Base-by-base conservation (phyloP, 2,797 vertebrate species). In the Octomys mimax region DNA sequence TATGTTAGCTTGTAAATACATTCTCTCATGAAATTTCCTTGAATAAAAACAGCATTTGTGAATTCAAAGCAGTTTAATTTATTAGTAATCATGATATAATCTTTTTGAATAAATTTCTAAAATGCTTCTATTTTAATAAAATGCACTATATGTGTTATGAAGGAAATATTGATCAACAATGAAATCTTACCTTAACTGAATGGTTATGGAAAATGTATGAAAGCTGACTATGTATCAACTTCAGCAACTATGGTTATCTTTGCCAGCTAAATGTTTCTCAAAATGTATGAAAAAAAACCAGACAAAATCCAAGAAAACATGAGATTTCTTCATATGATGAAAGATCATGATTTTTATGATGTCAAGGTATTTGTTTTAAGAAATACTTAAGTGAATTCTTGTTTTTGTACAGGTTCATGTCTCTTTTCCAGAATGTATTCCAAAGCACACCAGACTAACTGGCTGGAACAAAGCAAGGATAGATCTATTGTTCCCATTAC, bases 401-500 rank as follows among this genome's bases (percentile, higher is more conserved):
- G 52, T 54, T 96, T 97, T 97, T 93, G 90, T 94, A 87, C 80
- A 87, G 36, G 82, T 94, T 97, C 36, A 57, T 26, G 12, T 93
- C 33, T 96, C 26, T 87, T 83, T 92, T 95, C 73, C 85, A 96
- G 81, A 88, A 82, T 86, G 83, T 90, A 81, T 94, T 93, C 80
- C 82, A 31, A 97, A 93, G 54, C 77, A 87, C 36, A 96, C n/a
- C 62, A 94, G 94, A 96, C 82, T 83, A 70, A 93, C 82, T 95
- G 86, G 79, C 90, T 95, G 88, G 70, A 95, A 91, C 42, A 96
- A 97, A 92, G 88, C 81, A 95, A 95, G 71, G 87, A 89, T 87
- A 57, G 71, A 68, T 33, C 96, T 73, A 94, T 96, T 96, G 95
- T 97, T 96, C 96, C 88, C 80, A 94, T 96, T 94, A 92, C 95